phyloP scores from a whole-genome alignment of 2,113 vertebrate genomes.

The Notothenia rossii region DNA sequence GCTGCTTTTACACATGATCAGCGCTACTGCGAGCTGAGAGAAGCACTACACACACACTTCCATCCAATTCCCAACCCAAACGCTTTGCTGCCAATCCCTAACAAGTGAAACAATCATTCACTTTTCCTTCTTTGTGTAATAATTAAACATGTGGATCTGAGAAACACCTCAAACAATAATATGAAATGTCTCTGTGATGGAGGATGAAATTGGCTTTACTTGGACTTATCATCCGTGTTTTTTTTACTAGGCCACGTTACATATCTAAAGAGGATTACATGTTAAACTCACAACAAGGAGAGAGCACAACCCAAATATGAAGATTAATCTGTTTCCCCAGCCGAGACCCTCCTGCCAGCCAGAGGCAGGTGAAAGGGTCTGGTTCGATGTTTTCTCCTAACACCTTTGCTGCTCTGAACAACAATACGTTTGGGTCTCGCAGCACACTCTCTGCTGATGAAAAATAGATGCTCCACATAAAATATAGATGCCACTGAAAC shows the following conservation, averaged over 20 bases:
- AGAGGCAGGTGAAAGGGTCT: conserved; percentile 51
- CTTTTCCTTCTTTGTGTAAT: conserved; percentile 6
- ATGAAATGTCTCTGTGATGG: conserved; percentile 26
- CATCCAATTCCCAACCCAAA: conserved; percentile 43
- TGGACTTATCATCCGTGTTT: conserved; percentile 19
- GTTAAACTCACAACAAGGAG: conserved; percentile 62
- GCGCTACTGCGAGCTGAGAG: conserved; percentile 36
- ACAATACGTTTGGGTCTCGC: conserved; percentile 51
- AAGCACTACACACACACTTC: conserved; percentile 49
- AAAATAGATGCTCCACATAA: conserved; percentile 68
- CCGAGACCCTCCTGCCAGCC: conserved; percentile 49
- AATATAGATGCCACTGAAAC: conserved; percentile 67
- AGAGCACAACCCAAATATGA: conserved; percentile 55
- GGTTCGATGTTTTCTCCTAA: conserved; percentile 51
- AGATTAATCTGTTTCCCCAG: conserved; percentile 65
- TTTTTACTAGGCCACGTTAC: conserved; percentile 42
- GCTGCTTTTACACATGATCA: conserved; percentile 66
- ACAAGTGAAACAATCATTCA: conserved; percentile 24
- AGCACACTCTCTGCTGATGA: conserved; percentile 55
- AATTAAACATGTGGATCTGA: conserved; percentile 26
- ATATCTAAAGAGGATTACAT: conserved; percentile 70
- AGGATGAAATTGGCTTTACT: conserved; percentile 13
- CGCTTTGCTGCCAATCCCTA: conserved; percentile 36
- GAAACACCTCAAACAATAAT: conserved; percentile 16
- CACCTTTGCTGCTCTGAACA: conserved; percentile 52